Conservation (phyloP, 2,113 vertebrate species). For the Candoia aspera region DNA sequence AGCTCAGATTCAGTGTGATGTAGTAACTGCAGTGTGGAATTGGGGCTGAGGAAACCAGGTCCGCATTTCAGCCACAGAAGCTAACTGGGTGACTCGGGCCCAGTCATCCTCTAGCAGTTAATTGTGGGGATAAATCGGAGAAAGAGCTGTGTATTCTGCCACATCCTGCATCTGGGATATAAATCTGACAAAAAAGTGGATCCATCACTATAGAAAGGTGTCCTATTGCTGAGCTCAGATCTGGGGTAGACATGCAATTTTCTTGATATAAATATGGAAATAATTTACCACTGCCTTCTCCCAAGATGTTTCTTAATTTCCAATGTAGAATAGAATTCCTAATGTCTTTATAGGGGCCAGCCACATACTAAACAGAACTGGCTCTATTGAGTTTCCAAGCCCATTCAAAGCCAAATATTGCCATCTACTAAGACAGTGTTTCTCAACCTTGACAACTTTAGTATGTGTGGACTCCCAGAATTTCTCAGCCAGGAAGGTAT, state of each 20-base stretch:
- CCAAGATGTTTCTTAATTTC: not conserved
- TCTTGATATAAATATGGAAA: not conserved
- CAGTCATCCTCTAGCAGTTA: not conserved
- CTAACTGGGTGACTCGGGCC: not conserved
- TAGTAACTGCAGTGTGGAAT: not conserved
- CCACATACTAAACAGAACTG: not conserved
- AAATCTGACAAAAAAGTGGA: not conserved
- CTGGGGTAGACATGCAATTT: not conserved
- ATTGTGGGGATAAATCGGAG: not conserved
- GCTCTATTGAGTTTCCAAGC: not conserved
- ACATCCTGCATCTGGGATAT: not conserved
- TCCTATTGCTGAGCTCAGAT: not conserved
- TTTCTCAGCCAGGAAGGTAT: not conserved
- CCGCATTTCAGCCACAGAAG: not conserved
- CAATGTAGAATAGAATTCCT: not conserved
- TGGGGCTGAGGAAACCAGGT: not conserved
- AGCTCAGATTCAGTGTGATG: not conserved
- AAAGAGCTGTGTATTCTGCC: not conserved
- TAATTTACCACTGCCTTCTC: not conserved
- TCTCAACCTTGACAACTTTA: not conserved
- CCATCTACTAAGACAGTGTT: not conserved
- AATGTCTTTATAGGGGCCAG: not conserved
- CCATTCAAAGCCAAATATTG: not conserved
- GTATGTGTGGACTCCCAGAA: not conserved
- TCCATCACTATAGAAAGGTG: not conserved